A percentile compares a stretch with the other conserved stretches of the same genome.
phyloP scores from a whole-genome alignment of 2,797 vertebrate species.

The Selene dorsalis region DNA sequence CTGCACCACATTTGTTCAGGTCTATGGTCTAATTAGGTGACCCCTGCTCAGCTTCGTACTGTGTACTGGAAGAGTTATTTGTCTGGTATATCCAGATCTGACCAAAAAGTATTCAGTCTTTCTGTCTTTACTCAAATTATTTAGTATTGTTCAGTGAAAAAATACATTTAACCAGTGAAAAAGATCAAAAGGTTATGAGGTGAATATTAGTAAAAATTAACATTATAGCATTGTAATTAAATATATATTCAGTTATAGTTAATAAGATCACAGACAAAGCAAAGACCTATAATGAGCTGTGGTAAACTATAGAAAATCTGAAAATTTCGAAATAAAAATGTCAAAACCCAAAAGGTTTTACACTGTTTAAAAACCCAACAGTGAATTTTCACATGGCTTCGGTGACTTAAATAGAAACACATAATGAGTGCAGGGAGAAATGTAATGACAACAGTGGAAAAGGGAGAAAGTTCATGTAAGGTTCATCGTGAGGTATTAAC shows the following conservation, averaged over 20 bases:
- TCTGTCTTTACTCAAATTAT: neutral
- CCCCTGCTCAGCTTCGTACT: neutral
- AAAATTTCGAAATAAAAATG: neutral
- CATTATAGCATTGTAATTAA: neutral
- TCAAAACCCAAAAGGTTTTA: neutral
- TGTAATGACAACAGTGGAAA: neutral
- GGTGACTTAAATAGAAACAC: no score
- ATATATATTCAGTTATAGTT: neutral
- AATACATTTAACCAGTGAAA: no score
- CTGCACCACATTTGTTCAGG: constrained; percentile 27
- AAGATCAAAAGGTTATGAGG: neutral
- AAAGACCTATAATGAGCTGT: neutral
- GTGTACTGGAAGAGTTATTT: constrained; percentile 4
- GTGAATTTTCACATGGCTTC: no score
- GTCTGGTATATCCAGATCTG: neutral
- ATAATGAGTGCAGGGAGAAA: neutral
- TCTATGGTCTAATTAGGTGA: constrained; percentile 24
- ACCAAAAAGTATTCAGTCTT: neutral
- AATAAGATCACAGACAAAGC: neutral
- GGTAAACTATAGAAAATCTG: neutral
- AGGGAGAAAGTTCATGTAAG: neutral
- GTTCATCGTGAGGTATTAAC: neutral
- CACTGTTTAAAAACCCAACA: no score
- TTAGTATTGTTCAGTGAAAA: no score
- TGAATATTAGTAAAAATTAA: neutral